phyloP scores from a whole-genome alignment of 2,113 vertebrate species.

The Pelusios castaneus region DNA sequence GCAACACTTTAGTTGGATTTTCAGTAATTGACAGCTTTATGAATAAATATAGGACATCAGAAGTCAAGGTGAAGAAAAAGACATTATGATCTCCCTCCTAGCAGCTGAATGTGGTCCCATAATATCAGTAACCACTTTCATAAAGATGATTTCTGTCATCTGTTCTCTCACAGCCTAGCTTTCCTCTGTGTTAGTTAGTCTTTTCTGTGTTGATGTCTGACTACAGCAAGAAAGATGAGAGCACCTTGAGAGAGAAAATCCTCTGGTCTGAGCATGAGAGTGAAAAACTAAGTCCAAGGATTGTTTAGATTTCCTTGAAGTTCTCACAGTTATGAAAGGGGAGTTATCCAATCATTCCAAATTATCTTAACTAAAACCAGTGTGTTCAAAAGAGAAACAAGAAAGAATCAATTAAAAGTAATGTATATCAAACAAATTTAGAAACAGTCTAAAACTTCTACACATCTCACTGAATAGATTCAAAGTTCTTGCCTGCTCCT shows the following conservation, averaged over 20 bases:
- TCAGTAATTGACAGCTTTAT: neutral
- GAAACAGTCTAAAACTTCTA: neutral
- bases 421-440: neutral
- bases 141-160: neutral
- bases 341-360: neutral
- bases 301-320: fast-evolving
- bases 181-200: neutral
- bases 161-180: neutral
- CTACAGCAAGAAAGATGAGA: neutral
- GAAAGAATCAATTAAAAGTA: neutral
- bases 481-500: neutral
- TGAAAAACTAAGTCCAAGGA: neutral
- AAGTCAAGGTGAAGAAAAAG: neutral
- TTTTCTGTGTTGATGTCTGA: neutral
- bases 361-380: neutral
- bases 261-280: neutral
- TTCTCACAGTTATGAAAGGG: neutral
- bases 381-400: neutral
- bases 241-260: neutral
- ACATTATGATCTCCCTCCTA: neutral
- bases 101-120: neutral
- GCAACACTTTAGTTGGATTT: neutral
- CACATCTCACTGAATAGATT: neutral
- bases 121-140: neutral
- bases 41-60: neutral